Percentiles rank a stretch among this genome's conserved stretches.
Evolutionary conservation across 2,888 invertebrate species (phyloP).

Genomic region (Hyppa rectilinea): DNA sequence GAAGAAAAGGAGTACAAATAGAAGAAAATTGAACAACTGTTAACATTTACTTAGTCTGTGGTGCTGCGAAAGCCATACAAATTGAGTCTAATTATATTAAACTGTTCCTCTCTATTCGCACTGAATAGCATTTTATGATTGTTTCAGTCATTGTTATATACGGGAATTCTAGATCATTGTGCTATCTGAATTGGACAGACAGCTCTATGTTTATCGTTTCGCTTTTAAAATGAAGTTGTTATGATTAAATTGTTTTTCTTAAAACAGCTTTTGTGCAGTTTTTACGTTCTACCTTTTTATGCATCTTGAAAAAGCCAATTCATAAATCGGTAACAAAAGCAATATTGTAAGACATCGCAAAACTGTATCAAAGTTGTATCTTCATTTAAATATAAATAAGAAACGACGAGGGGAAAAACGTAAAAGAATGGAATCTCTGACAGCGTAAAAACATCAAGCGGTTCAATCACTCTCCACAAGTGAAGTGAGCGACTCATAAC

Average conservation of each 20-base stretch:
- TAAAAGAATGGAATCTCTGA: constrained; percentile 74
- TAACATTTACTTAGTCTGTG: constrained; percentile 49
- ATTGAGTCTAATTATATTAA: constrained; percentile 68
- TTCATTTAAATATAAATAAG: constrained; percentile 78
- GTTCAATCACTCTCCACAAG: constrained; percentile 81
- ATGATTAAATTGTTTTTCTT: not conserved
- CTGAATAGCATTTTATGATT: constrained; percentile 68
- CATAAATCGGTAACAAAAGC: constrained; percentile 46
- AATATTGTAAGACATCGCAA: constrained; percentile 53
- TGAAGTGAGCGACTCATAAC: constrained; percentile 85
- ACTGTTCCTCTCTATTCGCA: constrained; percentile 52
- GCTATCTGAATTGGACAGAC: not conserved
- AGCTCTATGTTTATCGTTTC: constrained; percentile 7
- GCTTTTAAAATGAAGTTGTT: not conserved
- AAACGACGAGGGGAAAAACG: constrained; percentile 70
- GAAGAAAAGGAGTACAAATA: too few relatives aligned
- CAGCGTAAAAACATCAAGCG: constrained; percentile 78
- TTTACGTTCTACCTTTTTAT: constrained; percentile 1
- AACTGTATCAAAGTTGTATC: constrained; percentile 70
- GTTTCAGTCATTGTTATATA: constrained; percentile 38
- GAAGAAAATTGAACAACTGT: constrained; percentile 1
- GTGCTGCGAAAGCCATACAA: constrained; percentile 61
- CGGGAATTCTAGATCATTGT: constrained; percentile 10
- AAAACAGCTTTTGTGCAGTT: not conserved
- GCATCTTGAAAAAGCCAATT: constrained; percentile 15